phyloP scores from a whole-genome alignment of 30 jellyfish, hydroid and myxozoan genomes.

The Rhopilema esculentum region DNA sequence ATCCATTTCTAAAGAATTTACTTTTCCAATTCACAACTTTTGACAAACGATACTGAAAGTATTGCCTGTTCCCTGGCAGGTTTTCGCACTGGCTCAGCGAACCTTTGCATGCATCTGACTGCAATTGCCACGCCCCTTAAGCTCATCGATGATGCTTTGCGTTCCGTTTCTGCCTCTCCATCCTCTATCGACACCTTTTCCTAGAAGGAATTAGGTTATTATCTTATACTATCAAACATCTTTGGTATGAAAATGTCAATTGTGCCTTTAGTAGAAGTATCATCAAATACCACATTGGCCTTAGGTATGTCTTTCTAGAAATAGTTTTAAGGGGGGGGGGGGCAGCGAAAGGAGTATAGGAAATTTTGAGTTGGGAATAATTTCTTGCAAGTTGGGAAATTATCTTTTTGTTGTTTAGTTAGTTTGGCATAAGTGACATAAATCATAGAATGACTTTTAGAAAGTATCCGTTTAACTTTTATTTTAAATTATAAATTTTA shows the following conservation, averaged over 20 bases:
- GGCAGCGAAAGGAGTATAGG: too few species aligned
- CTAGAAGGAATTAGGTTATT: too few species aligned
- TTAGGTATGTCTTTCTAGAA: too few species aligned
- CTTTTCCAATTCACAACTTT: conserved; percentile 14
- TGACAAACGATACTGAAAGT: conserved; percentile 18
- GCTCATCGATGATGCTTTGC: background rate
- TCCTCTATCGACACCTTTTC: background rate
- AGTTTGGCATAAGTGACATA: background rate
- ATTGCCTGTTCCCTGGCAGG: conserved; percentile 65
- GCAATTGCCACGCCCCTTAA: conserved; percentile 64
- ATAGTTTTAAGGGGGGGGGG: too few species aligned
- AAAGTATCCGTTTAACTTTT: conserved; percentile 42
- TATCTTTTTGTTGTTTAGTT: too few species aligned
- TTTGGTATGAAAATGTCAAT: too few species aligned
- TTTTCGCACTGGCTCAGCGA: conserved; percentile 44
- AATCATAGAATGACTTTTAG: background rate
- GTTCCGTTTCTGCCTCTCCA: background rate
- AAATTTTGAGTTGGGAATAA: too few species aligned
- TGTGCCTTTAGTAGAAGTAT: too few species aligned
- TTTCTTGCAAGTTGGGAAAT: too few species aligned
- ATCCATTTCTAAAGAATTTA: background rate
- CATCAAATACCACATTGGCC: too few species aligned
- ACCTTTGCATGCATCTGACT: conserved; percentile 49
- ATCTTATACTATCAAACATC: too few species aligned
- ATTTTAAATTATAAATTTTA: too few species aligned